Conservation (phyloP, 1,140 invertebrate species). For the Platyscapa corneri region DNA sequence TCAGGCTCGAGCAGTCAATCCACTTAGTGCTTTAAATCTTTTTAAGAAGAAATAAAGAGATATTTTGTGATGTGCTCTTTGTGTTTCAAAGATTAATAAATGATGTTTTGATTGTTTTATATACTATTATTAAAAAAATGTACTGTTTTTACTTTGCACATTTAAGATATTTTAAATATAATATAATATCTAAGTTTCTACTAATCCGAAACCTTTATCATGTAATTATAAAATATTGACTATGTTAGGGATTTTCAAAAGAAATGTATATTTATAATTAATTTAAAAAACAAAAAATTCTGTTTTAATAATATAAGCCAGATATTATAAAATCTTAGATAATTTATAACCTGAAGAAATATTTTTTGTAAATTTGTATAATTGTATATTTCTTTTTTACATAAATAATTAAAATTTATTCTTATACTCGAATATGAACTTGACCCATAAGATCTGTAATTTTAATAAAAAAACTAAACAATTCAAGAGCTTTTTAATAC, state of each 20-base stretch:
- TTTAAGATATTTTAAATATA: neutral
- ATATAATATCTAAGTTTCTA: neutral
- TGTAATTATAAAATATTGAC: neutral
- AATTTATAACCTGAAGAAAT: neutral
- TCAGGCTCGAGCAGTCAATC: conserved; percentile 67
- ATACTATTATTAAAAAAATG: neutral
- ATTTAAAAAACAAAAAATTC: neutral
- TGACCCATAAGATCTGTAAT: too few relatives aligned
- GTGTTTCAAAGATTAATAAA: neutral
- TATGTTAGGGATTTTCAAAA: neutral
- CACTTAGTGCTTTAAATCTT: conserved; percentile 66
- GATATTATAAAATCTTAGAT: neutral
- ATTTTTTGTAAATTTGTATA: neutral
- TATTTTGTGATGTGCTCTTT: neutral
- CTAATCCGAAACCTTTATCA: neutral
- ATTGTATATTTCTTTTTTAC: too few relatives aligned
- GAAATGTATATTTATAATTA: neutral
- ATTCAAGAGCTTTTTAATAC: too few relatives aligned
- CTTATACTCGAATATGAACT: too few relatives aligned
- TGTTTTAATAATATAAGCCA: neutral
- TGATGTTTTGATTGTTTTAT: neutral
- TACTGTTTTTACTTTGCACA: neutral
- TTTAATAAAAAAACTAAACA: too few relatives aligned
- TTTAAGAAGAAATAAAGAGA: conserved; percentile 58
- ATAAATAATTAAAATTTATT: too few relatives aligned